Evolutionary conservation across 2,888 invertebrate genomes (phyloP).

Genomic region (Amiota mariae): DNA sequence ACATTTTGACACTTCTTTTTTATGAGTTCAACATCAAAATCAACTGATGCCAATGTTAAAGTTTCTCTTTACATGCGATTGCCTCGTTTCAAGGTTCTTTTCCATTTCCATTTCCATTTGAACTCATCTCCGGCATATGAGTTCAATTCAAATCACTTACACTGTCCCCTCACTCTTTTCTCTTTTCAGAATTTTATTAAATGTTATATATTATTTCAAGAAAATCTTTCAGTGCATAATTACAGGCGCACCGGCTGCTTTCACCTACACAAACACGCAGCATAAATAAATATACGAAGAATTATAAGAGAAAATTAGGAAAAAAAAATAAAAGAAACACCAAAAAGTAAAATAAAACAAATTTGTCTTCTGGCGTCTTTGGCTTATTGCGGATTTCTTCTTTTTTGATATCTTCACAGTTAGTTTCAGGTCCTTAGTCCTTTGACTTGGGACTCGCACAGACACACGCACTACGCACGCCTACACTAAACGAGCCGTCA

Average conservation of each 20-base stretch:
- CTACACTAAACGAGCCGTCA: too few species aligned
- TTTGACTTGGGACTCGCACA: too few species aligned
- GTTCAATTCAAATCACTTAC: neutral
- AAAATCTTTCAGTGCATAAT: constrained; percentile 4
- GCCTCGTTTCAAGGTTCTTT: constrained; percentile 57
- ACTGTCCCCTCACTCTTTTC: neutral
- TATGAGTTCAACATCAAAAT: neutral
- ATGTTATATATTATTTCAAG: neutral
- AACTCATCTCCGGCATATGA: neutral
- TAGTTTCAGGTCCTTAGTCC: neutral
- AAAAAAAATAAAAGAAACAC: neutral
- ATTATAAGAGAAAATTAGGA: neutral
- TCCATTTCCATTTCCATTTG: neutral
- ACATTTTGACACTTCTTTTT: constrained; percentile 32
- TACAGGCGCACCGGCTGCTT: neutral
- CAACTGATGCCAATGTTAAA: constrained; percentile 32
- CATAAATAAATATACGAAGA: neutral
- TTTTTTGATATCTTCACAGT: neutral
- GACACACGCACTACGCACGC: too few species aligned
- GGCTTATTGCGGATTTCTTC: neutral
- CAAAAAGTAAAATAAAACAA: neutral
- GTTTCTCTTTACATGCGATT: constrained; percentile 47
- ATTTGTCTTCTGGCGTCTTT: neutral
- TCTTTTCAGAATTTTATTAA: neutral
- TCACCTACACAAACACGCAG: neutral